phyloP scores from a whole-genome alignment of 30 jellyfish, hydroid and myxozoan genomes.

The Chrysaora quinquecirrha region DNA sequence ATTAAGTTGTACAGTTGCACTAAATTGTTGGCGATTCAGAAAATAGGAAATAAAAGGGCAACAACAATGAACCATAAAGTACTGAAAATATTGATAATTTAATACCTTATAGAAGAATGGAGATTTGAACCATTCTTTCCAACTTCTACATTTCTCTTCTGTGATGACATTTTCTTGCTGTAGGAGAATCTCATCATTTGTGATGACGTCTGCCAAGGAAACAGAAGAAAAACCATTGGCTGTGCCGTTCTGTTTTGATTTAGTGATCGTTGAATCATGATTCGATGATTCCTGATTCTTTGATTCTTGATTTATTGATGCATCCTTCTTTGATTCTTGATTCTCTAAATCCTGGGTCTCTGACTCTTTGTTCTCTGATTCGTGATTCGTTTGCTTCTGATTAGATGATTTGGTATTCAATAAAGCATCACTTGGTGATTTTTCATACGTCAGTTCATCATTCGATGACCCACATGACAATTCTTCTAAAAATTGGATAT shows the following conservation, averaged over 20 bases:
- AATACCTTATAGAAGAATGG: slow-evolving; percentile 75
- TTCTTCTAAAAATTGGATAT: too few relatives aligned
- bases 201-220: slow-evolving; percentile 6
- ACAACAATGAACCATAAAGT: not conserved
- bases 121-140: slow-evolving; percentile 81
- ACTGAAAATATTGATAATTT: not conserved
- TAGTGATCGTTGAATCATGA: not conserved
- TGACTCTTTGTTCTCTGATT: too few relatives aligned
- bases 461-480: too few relatives aligned
- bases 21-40: too few relatives aligned
- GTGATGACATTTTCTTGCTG: not conserved
- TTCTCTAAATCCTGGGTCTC: too few relatives aligned
- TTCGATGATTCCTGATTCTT: not conserved
- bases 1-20: too few relatives aligned
- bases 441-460: too few relatives aligned
- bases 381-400: too few relatives aligned
- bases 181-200: slow-evolving; percentile 9
- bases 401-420: too few relatives aligned
- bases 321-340: too few relatives aligned
- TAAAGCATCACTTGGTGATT: too few relatives aligned
- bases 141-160: slow-evolving; percentile 58
- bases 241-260: slow-evolving; percentile 4
- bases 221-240: slow-evolving; percentile 22
- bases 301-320: not conserved
- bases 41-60: too few relatives aligned